phyloP scores from a whole-genome alignment of 2,797 vertebrate genomes.

The Cyprinodon diabolis region DNA sequence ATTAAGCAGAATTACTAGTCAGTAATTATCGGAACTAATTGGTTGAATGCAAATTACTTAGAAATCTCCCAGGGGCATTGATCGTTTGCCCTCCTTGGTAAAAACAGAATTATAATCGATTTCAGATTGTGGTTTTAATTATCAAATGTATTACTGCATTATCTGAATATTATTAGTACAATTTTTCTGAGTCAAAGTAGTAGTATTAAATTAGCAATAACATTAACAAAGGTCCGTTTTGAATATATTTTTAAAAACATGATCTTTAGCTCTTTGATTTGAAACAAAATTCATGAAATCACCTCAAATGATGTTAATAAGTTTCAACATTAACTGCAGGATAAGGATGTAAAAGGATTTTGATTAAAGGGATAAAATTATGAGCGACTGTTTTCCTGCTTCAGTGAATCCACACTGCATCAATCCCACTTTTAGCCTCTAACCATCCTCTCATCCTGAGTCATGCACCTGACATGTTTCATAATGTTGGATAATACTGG shows the following conservation, averaged over 20 bases:
- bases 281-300: background rate
- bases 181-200: no score
- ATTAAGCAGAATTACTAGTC: background rate
- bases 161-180: no score
- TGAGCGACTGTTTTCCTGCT: conserved; percentile 1
- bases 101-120: background rate
- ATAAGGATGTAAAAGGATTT: background rate
- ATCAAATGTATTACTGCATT: no score
- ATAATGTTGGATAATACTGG: conserved; percentile 13
- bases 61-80: background rate
- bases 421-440: conserved; percentile 10
- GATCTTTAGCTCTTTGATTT: background rate
- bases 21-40: background rate
- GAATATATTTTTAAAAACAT: background rate
- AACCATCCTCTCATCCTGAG: background rate
- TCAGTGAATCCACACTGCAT: background rate
- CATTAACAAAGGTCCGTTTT: no score
- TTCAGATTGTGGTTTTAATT: no score
- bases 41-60: background rate
- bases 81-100: background rate
- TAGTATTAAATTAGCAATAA: background rate
- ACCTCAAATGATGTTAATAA: background rate
- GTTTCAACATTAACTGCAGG: background rate
- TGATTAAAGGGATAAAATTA: background rate
- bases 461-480: conserved; percentile 9